These are phyloP conservation scores for Punctoribates punctum DNA, from an alignment of 2,888 invertebrate species.

Conservation along the genomic window DNA sequence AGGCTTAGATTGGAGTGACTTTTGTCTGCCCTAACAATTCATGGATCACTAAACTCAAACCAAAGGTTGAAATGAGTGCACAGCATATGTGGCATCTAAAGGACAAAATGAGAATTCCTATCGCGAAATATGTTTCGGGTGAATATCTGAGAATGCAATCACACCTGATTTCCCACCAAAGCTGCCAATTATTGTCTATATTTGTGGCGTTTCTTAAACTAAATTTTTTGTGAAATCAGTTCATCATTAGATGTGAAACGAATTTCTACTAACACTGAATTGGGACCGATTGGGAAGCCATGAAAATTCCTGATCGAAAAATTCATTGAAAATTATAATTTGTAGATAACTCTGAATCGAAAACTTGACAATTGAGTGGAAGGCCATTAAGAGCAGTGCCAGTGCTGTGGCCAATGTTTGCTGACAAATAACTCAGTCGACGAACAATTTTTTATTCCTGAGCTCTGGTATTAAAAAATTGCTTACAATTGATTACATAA, in stretches of 20 bases:
- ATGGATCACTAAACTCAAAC: conserved; percentile 35
- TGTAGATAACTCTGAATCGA: background rate
- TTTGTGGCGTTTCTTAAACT: conserved; percentile 5
- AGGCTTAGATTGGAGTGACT: background rate
- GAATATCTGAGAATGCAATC: conserved; percentile 28
- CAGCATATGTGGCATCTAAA: background rate
- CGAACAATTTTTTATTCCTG: background rate
- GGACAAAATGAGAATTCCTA: conserved; percentile 26
- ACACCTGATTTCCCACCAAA: conserved; percentile 36
- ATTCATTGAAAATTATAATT: too few relatives aligned
- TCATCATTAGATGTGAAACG: conserved; percentile 24
- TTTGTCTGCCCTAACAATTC: conserved; percentile 32
- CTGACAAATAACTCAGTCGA: conserved; percentile 27
- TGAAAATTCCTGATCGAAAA: background rate
- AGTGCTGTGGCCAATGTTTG: conserved; percentile 4
- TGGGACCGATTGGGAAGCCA: background rate
- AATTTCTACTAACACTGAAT: background rate
- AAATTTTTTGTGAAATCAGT: background rate
- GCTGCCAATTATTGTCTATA: conserved; percentile 22
- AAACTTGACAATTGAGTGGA: conserved; percentile 6
- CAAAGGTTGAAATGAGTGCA: conserved; percentile 26
- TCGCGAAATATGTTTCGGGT: background rate
- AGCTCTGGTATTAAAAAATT: conserved; percentile 30
- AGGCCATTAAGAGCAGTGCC: background rate
- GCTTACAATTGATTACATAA: conserved; percentile 30